A percentile compares a stretch with the other conserved stretches of the same genome.
Conservation (phyloP, 2,888 invertebrate species). For the Sclerodermus sp. region DNA sequence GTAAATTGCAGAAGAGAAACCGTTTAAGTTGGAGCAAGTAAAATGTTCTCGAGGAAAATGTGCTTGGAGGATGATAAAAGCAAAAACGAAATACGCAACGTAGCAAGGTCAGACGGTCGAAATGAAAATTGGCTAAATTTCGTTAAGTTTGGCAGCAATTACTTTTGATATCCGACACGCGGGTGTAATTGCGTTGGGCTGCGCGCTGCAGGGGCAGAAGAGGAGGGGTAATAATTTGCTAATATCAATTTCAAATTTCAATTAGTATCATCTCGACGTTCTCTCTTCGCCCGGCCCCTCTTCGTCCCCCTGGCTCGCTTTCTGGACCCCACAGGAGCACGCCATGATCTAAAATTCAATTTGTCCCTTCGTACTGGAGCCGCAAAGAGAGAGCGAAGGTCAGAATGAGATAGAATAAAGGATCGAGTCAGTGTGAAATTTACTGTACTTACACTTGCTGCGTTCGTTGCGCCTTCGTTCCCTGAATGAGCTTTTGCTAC, state of each 20-base stretch:
- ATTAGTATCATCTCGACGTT: conserved; percentile 57
- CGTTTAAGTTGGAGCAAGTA: too few relatives aligned
- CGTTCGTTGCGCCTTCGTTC: too few relatives aligned
- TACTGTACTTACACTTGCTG: conserved; percentile 3
- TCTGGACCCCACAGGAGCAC: conserved; percentile 47
- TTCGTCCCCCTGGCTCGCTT: conserved; percentile 23
- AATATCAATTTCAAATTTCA: conserved; percentile 60
- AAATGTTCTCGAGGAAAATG: too few relatives aligned
- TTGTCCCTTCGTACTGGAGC: conserved; percentile 52
- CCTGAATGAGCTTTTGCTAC: too few relatives aligned
- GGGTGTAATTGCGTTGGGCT: conserved; percentile 47
- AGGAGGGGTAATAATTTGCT: conserved; percentile 56
- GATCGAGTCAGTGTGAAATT: conserved; percentile 14
- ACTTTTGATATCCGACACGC: conserved; percentile 57
- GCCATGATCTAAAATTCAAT: conserved; percentile 58
- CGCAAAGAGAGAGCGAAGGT: conserved; percentile 27
- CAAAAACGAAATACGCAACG: too few relatives aligned
- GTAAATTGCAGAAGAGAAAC: too few relatives aligned
- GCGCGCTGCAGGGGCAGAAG: conserved; percentile 19
- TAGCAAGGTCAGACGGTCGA: background rate
- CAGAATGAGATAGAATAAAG: background rate
- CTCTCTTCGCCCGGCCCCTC: conserved; percentile 45
- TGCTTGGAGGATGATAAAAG: too few relatives aligned
- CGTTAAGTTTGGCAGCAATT: conserved; percentile 56
- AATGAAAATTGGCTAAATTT: conserved; percentile 45